Base-by-base conservation (phyloP, 2,888 invertebrate species). In the Cerceris ruficornis region DNA sequence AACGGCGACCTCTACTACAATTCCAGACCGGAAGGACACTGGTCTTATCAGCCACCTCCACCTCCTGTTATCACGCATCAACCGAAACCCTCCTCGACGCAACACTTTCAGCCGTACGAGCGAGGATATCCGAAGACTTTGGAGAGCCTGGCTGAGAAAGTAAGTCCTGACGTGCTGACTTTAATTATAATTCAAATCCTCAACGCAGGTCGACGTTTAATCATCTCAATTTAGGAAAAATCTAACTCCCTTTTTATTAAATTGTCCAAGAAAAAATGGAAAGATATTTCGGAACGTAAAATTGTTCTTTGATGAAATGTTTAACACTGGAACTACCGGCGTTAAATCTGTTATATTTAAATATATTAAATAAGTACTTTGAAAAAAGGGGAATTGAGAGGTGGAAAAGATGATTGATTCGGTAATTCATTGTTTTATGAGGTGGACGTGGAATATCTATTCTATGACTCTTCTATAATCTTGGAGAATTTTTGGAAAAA, bases 61-160 rank as follows among this genome's bases (percentile, higher is more conserved):
- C 93, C 97, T 8, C 96, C 96, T 8, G 97, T 98, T 14, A 97
- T 98, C 83, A 98, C 98, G 14, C 97, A 98, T 91, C 98, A 98
- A 92, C 98, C 98, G 0, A 97, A 97, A 91, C 93, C 94, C 61
- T 95, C 96, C 15, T 93, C 94, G 79, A 94, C 95, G 71, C 96
- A 97, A 83, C 95, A 97, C 90, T 98, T 97, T 92, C 97, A 97
- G 80, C 97, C 97, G 7, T 98, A 97, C 92, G 97, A 98, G 91
- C 94, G 97, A 80, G 95, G 95, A 5, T 96, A 96, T 91, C 97
- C 97, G 2, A 98, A 98, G 91, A 98, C 98, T 0, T 93, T 98
- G 84, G 98, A 98, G 91, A 98, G 97, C 88, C 94, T 98, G 69
- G 98, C 98, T 6, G 98, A 98, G 92, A 98, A 98, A 93, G 93